Evolutionary conservation across 2,797 vertebrate genomes (phyloP), one percentile per base, ranked within the genome.

Genomic region (Molossus molossus): DNA sequence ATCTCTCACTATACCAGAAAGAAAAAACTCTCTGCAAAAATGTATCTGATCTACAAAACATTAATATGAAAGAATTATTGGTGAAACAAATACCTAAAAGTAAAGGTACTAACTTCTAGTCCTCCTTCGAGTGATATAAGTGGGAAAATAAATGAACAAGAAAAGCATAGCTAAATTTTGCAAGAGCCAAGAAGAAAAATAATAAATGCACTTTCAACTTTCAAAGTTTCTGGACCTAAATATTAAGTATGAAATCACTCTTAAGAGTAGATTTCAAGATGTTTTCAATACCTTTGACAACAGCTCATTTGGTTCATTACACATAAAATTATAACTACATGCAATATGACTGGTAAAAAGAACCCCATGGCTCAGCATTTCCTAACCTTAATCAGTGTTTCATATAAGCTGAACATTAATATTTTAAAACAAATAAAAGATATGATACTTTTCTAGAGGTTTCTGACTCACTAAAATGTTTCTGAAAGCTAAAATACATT

Each of bases 401-500:
- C 94, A 60, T 86, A 93, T 79, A 90, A 96, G 67, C 67, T 92
- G 55, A 94, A 97, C 82, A 95, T 96, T 94, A 98, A 96, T 96
- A 98, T 96, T 98, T 97, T 97, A 97, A 97, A 97, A 70, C 94
- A 98, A 97, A 97, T 97, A 97, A 97, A 96, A 88, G 29, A 97
- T 92, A 91, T 45, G 87, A 97, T 93, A 77, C 90, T 97, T 96
- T 98, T 98, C 97, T 93, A 48, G 76, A 98, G 92, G 96, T 73
- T 96, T 96, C 88, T 98, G 94, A 97, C 92, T 96, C 72, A 97
- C 82, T 95, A 97, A 96, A 97, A 93, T 96, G 96, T 94, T 98
- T 97, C 89, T 97, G 72, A 98, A 98, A 98, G 94, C 83, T 93
- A 96, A 96, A 92, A 86, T 81, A 85, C 9, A 82, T 88, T 92